Conservation (phyloP, 2,888 invertebrate genomes). For the Dromius quadrimaculatus region DNA sequence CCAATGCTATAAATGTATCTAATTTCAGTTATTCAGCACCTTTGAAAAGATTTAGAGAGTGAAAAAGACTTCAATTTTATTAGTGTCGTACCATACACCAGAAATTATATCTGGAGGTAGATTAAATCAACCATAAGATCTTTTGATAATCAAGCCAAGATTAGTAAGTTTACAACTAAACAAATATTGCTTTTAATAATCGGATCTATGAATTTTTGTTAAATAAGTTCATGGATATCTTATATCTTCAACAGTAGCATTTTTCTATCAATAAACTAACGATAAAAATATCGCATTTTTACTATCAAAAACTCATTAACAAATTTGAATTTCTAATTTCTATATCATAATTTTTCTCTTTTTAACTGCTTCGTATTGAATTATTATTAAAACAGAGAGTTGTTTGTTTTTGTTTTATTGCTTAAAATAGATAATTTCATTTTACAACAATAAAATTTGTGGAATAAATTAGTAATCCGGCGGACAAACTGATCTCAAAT, state of each 20-base stretch:
- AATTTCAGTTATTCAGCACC: slow-evolving; percentile 28
- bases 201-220: background rate
- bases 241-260: slow-evolving; percentile 1
- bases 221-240: background rate
- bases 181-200: slow-evolving; percentile 5
- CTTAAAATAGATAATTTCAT: no score
- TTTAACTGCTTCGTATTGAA: no score
- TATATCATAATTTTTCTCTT: background rate
- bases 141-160: slow-evolving; percentile 9
- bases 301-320: background rate
- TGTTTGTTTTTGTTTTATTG: no score
- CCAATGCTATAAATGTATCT: background rate
- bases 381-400: no score
- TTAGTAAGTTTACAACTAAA: slow-evolving; percentile 3
- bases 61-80: no score
- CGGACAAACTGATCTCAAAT: no score
- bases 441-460: no score
- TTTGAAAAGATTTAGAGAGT: slow-evolving; percentile 28
- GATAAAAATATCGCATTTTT: slow-evolving; percentile 5
- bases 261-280: background rate
- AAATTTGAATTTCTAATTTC: background rate
- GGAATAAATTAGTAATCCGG: no score
- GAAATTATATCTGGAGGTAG: background rate
- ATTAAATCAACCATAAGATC: slow-evolving; percentile 7
- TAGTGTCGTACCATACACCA: no score